These are phyloP conservation scores for Hylyphantes graminicola DNA, from an alignment of 1,140 invertebrate genomes.

Conservation along the genomic window DNA sequence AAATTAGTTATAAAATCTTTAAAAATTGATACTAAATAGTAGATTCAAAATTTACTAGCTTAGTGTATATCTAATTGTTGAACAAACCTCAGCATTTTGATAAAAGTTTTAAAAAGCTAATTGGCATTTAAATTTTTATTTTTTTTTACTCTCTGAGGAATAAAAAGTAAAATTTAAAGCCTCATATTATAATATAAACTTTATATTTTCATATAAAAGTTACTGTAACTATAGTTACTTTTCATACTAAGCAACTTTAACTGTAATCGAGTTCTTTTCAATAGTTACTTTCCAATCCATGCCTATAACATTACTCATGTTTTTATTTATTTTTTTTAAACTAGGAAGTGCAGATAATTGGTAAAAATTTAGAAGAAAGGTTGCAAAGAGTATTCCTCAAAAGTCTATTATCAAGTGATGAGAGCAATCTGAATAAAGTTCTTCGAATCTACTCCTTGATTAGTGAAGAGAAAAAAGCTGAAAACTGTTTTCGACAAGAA, in stretches of 20 bases:
- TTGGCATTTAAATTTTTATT: too few relatives aligned
- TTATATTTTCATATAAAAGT: too few relatives aligned
- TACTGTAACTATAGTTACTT: too few relatives aligned
- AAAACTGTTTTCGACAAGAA: constrained; percentile 77
- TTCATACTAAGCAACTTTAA: not conserved
- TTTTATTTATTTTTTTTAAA: not conserved
- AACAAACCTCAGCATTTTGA: too few relatives aligned
- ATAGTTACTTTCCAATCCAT: not conserved
- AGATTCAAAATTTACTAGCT: too few relatives aligned
- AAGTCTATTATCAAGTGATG: constrained; percentile 1
- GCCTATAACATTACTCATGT: not conserved
- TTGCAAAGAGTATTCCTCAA: constrained; percentile 32
- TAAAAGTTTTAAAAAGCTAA: too few relatives aligned
- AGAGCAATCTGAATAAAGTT: constrained; percentile 24
- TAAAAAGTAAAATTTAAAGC: too few relatives aligned
- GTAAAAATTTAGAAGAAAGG: not conserved
- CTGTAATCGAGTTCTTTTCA: not conserved
- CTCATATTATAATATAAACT: too few relatives aligned
- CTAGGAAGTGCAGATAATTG: not conserved
- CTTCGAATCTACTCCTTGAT: constrained; percentile 68
- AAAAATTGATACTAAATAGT: too few relatives aligned
- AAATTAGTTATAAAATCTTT: too few relatives aligned
- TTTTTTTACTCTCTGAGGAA: too few relatives aligned
- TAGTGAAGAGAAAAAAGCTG: constrained; percentile 76
- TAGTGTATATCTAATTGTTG: too few relatives aligned